Evolutionary conservation across 2,888 invertebrate genomes (phyloP), one percentile per base, ranked within the genome.

Genomic region (Erebia aethiops): DNA sequence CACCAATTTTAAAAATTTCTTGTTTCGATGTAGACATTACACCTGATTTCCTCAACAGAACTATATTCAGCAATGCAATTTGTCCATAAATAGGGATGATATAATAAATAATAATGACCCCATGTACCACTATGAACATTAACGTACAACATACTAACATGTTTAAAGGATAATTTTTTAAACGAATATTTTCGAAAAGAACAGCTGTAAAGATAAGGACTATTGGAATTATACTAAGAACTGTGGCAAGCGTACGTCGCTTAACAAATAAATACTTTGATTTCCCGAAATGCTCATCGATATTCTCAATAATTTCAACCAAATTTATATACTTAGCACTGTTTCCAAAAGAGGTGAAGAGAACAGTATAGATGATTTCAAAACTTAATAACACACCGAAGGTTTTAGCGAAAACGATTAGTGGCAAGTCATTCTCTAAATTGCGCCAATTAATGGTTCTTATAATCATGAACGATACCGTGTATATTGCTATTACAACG

Each of bases 321-420:
- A 89, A 72, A 61, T 80, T 74, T 0, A 84, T 77, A 69, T 83
- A 87, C 26, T 77, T 60, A 5, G 66, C 46, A 51, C 82, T 76
- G 61, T 85, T 87, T 13, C 75, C 73, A 62, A 87, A 80, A 2
- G 84, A 77, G 13, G 77, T 71, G 8, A 80, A 76, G 18, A 84
- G 78, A 43, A 85, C 76, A 4, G 78, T 77, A 74, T 84, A 83
- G 41, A 81, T 68, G 2, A 77, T 78, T 81, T 88, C 89, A 11
- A 79, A 49, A 5, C 74, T 78, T 71, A 78, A 80, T 3, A 81
- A 66, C 10, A 77, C 73, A 1, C 80, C 79, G 64, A 78, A 87
- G 2, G 76, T 76, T 80, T 81, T 87, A 0, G 87, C 83, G 16
- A 88, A 69, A 43, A 87, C 77, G 51, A 85, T 84, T 4, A 89